phyloP scores from a whole-genome alignment of 2,797 vertebrate species.

The Xenentodon cancila region DNA sequence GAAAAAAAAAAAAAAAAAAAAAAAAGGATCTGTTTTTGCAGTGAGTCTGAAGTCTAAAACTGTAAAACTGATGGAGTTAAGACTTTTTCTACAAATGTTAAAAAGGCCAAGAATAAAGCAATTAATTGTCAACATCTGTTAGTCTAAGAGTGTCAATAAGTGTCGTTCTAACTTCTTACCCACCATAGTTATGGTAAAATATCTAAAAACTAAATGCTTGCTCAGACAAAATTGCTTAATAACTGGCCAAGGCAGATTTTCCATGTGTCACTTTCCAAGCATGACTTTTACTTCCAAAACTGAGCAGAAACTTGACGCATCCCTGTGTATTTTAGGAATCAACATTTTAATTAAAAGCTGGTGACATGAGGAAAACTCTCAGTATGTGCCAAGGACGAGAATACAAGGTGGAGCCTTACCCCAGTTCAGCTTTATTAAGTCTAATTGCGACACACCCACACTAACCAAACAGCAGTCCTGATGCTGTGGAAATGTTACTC shows the following conservation, averaged over 20 bases:
- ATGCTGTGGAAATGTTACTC: constrained; percentile 33
- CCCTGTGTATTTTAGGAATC: constrained; percentile 44
- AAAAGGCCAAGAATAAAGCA: no score
- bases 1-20: no score
- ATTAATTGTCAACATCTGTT: no score
- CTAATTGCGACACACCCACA: constrained; percentile 60
- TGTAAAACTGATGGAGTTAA: no score
- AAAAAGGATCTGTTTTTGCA: no score
- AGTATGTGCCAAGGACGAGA: constrained; percentile 47
- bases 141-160: no score
- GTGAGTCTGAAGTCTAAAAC: no score
- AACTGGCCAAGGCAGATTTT: constrained; percentile 10
- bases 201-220: neutral
- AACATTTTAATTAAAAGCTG: constrained; percentile 55
- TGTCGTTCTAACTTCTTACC: no score
- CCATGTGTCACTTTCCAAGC: constrained; percentile 7
- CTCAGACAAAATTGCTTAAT: constrained; percentile 30
- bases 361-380: constrained; percentile 49
- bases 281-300: constrained; percentile 32
- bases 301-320: constrained; percentile 54
- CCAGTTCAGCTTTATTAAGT: constrained; percentile 38
- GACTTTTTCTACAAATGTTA: no score
- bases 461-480: constrained; percentile 46
- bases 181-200: no score
- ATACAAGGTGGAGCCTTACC: constrained; percentile 31